Evolutionary conservation across 1,140 invertebrate species (phyloP).

Genomic region (Centruroides sculpturatus): DNA sequence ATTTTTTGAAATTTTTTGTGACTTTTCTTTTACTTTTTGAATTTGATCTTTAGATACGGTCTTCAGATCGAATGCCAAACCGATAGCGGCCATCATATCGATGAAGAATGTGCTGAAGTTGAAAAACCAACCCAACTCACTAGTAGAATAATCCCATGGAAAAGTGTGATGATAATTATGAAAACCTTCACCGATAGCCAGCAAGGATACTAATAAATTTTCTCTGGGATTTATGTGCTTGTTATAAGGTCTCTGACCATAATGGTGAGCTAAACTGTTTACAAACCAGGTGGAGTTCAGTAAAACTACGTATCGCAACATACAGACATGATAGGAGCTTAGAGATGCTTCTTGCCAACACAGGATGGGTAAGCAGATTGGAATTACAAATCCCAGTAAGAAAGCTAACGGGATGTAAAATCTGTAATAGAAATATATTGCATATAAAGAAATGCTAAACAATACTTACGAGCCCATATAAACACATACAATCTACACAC

Average conservation of each 20-base stretch:
- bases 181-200: constrained; percentile 41
- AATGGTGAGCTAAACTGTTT: constrained; percentile 36
- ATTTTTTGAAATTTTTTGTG: no score
- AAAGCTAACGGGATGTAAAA: constrained; percentile 70
- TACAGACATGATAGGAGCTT: constrained; percentile 44
- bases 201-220: constrained; percentile 33
- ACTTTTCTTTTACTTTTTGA: no score
- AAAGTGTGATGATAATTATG: constrained; percentile 70
- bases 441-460: background rate
- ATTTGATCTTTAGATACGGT: constrained; percentile 25
- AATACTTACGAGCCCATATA: no score
- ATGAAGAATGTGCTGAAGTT: constrained; percentile 42
- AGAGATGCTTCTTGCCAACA: constrained; percentile 66
- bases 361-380: constrained; percentile 64
- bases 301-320: constrained; percentile 52
- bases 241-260: constrained; percentile 32
- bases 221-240: constrained; percentile 35
- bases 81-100: constrained; percentile 40
- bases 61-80: constrained; percentile 46
- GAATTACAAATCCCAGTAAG: constrained; percentile 65
- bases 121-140: constrained; percentile 38
- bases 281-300: constrained; percentile 35
- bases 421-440: constrained; percentile 23
- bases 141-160: constrained; percentile 58
- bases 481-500: constrained; percentile 12